Base-by-base conservation (phyloP, 2,113 vertebrate genomes). In the Carassius carassius region DNA sequence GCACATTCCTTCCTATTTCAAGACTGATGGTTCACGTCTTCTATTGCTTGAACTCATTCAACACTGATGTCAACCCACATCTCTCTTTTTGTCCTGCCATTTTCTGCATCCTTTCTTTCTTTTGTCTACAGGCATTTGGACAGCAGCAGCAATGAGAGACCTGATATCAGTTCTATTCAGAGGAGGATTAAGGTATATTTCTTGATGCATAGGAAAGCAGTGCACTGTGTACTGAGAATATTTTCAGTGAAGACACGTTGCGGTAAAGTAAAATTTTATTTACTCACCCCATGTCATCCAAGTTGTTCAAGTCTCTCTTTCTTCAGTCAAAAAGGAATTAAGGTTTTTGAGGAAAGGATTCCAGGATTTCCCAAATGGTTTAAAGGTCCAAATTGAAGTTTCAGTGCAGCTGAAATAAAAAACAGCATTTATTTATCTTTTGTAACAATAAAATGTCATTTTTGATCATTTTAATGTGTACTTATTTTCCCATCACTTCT, bases 141-240 rank as follows among this genome's bases (percentile, higher is more conserved):
- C 94, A 99, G 98, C 93, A 99, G 98, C 94, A 99, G 98, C 90
- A 99, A 98, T 41, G 98, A 99, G 91, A 96, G 97, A 86, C 98
- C 98, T 0, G 98, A 99, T 90, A 99, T 99, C 92, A 99, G 98
- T 92, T 96, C 98, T 88, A 95, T 99, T 91, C 98, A 99, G 93
- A 98, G 95, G 90, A 95, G 97, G 86, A 98, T 99, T 93, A 99
- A 99, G 98, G 98, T 99, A 72, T 49, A 11, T 41, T 58, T 58
- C 11, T 32, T 67, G 11, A 29, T 14, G 16, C 6, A 54, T 16
- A 19, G 11, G 2, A 5, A 78, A 47, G 60, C 3, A 25, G 72
- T 49, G 3, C 8, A 5, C 74, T 23, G 9, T 51, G 0, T 47
- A 49, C 1, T 72, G 37, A 44, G 4, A 73, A 23, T 73, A 37